These are phyloP conservation scores for Pollimyrus isidori DNA, from an alignment of 2,113 vertebrate species.

Conservation along the genomic window DNA sequence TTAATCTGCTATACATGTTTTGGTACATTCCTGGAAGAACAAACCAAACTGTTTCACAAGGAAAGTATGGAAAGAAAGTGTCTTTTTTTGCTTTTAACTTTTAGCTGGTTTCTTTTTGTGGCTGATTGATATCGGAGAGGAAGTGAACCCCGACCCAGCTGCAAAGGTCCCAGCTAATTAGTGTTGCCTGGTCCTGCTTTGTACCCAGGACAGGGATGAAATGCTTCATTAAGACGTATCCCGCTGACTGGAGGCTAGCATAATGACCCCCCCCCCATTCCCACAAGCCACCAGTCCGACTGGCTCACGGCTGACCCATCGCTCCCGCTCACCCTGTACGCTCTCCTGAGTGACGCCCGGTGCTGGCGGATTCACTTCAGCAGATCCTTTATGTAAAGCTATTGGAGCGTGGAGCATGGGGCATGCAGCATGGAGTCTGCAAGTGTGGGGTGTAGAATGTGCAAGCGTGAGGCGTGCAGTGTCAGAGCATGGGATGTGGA, in stretches of 20 bases:
- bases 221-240: constrained; percentile 56
- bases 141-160: constrained; percentile 32
- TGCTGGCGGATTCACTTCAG: neutral
- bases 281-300: constrained; percentile 33
- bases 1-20: neutral
- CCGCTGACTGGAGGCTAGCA: constrained; percentile 48
- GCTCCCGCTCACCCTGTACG: neutral
- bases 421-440: neutral
- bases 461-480: too few relatives aligned
- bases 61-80: neutral
- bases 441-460: neutral
- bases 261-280: constrained; percentile 44
- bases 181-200: constrained; percentile 33
- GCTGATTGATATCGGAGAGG: constrained; percentile 43
- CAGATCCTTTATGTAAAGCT: neutral
- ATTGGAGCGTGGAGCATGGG: neutral
- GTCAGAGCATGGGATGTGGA: neutral
- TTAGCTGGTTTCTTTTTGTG: constrained; percentile 18
- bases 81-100: constrained; percentile 20
- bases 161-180: constrained; percentile 49
- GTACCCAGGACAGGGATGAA: constrained; percentile 34
- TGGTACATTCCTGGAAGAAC: neutral
- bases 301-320: constrained; percentile 20
- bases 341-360: neutral
- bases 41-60: neutral